Evolutionary conservation across 2,888 invertebrate genomes (phyloP), one percentile per base, ranked within the genome.

Genomic region (Marasmarcha lunaedactyla): DNA sequence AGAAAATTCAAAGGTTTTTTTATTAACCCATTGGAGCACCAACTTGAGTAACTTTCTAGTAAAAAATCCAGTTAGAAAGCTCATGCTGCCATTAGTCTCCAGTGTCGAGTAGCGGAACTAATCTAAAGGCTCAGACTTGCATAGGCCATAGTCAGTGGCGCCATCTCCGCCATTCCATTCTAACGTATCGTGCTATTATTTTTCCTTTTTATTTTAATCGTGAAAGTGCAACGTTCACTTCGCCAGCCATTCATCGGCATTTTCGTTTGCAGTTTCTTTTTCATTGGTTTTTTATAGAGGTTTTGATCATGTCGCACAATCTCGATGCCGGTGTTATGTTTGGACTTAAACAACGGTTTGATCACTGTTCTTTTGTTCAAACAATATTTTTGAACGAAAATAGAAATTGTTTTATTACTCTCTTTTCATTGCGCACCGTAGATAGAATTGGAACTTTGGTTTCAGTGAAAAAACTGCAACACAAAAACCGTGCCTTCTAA

Each of bases 221-320:
- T 71, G 73, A 77, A 79, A 79, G 77, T 77, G 79, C 79, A 72
- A 71, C 71, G 74, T 74, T 76, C 78, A 76, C 76, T 76, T 77
- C 68, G 65, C 61, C 57, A 56, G 66, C 65, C 58, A 72, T 77
- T 77, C 74, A 71, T 69, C 71, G 58, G 65, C 63, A 71, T 76
- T 77, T 71, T 71, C 61, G 66, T 68, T 69, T 59, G 57, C 55
- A 59, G 55, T 66, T 72, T 70, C 66, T 69, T 72, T 77, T 76
- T 67, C 61, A 68, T 72, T 66, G 67, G 63, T 68, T 71, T 71
- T 70, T 69, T 63, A 63, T 64, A 71, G 69, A 69, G 68, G 66
- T 69, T 74, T 76, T 71, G 69, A 74, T 74, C 70, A 62, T 61
- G 60, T 71, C 63, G 62, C 55, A 50, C 56, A 60, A 63, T 30